Conservation (phyloP, 2,797 vertebrate species). For the Gallirallus australis region DNA sequence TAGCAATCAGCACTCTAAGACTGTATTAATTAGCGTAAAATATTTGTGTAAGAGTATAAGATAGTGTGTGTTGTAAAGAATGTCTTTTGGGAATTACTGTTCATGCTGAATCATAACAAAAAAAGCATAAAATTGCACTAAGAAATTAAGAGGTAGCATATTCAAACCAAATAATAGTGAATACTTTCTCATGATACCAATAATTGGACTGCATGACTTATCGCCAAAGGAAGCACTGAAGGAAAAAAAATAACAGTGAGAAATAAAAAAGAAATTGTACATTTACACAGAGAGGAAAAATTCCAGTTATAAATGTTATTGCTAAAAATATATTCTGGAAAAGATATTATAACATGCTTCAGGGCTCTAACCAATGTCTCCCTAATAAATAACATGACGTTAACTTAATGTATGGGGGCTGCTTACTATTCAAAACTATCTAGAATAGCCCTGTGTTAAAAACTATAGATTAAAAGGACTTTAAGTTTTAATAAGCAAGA, state of each 20-base stretch:
- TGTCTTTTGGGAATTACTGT: not conserved
- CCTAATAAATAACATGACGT: not conserved
- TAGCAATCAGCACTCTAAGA: not conserved
- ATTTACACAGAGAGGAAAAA: not conserved
- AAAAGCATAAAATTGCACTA: not conserved
- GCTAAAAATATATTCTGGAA: slow-evolving; percentile 29
- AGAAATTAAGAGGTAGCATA: not conserved
- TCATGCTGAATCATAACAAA: not conserved
- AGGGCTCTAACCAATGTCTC: not conserved
- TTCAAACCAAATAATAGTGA: not conserved
- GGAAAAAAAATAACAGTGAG: not conserved
- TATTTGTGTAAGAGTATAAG: not conserved
- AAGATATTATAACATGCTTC: slow-evolving; percentile 14
- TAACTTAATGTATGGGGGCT: not conserved
- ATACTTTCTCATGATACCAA: not conserved
- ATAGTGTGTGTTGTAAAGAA: not conserved
- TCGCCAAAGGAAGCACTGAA: not conserved
- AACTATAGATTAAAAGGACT: not conserved
- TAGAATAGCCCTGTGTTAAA: not conserved
- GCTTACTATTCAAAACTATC: not conserved
- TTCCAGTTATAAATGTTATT: not conserved
- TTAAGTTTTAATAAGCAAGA: not conserved
- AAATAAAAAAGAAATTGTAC: not conserved
- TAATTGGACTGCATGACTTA: not conserved
- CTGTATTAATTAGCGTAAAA: not conserved